Evolutionary conservation across 2,888 invertebrate species (phyloP), one percentile per base, ranked within the genome.

Genomic region (Bedellia somnulentella): DNA sequence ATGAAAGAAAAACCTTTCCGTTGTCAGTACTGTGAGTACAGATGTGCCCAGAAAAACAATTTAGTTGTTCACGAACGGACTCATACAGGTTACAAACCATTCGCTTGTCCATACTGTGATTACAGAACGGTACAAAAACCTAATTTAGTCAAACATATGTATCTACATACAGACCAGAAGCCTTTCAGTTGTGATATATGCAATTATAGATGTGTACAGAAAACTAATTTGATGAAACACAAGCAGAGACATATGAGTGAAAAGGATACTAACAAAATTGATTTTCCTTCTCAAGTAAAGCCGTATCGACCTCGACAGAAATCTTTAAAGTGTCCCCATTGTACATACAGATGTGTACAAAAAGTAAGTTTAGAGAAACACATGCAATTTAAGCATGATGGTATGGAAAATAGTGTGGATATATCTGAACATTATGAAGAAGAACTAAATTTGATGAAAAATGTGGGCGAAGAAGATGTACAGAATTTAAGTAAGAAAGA

Each of bases 141-240:
- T 0, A 78, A 78, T 35, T 44, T 77, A 43, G 77, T 77, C 0
- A 77, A 77, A 39, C 77, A 78, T 28, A 75, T 78, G 77, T 78
- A 78, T 25, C 33, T 77, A 8, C 77, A 77, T 22, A 77, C 77
- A 0, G 73, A 77, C 15, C 68, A 76, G 25, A 77, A 76, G 31
- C 76, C 76, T 0, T 78, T 73, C 30, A 62, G 70, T 8, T 78
- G 77, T 34, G 77, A 78, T 22, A 42, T 68, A 37, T 78, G 77
- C 31, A 68, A 51, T 18, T 78, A 77, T 30, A 46, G 64, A 2
- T 77, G 77, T 29, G 77, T 77, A 0, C 77, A 77, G 31, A 77
- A 77, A 39, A 76, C 77, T 0, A 77, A 77, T 29, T 33, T 77
- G 5, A 76, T 71, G 0, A 77, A 77, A 38, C 77, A 77, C 25